Conservation (phyloP, 2,797 vertebrate species). For the Sebastes itinus region DNA sequence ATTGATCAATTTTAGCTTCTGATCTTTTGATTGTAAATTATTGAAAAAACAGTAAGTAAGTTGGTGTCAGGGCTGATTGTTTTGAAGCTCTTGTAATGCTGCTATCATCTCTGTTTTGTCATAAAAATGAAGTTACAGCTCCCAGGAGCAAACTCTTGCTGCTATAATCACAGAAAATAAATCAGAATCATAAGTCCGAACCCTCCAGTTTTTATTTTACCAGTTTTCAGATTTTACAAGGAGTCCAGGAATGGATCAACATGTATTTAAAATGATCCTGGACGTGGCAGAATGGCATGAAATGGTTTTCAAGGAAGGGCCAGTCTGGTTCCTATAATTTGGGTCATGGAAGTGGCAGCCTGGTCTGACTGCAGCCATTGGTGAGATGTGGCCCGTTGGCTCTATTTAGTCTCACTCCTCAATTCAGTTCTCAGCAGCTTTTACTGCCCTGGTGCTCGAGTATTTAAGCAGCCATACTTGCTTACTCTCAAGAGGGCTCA, state of each 20-base stretch:
- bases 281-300: slow-evolving; percentile 3
- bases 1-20: background rate
- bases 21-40: background rate
- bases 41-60: background rate
- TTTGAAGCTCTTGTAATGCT: background rate
- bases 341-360: slow-evolving; percentile 26
- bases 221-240: slow-evolving; percentile 13
- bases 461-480: slow-evolving; percentile 70
- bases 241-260: slow-evolving; percentile 27
- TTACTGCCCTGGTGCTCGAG: slow-evolving; percentile 64
- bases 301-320: slow-evolving; percentile 10
- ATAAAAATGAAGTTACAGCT: background rate
- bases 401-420: slow-evolving; percentile 76
- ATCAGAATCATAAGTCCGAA: background rate
- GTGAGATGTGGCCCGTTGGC: slow-evolving; percentile 58
- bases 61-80: background rate
- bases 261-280: slow-evolving; percentile 21
- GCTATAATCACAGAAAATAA: slow-evolving; percentile 6
- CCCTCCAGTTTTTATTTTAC: background rate
- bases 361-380: slow-evolving; percentile 48
- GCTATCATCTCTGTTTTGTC: background rate
- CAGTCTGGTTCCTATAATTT: slow-evolving; percentile 49
- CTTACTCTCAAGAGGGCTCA: slow-evolving; percentile 33
- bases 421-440: slow-evolving; percentile 72
- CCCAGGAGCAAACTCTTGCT: background rate